Conservation (phyloP, 2,888 invertebrate species). For the Amblyjoppa fuscipennis region DNA sequence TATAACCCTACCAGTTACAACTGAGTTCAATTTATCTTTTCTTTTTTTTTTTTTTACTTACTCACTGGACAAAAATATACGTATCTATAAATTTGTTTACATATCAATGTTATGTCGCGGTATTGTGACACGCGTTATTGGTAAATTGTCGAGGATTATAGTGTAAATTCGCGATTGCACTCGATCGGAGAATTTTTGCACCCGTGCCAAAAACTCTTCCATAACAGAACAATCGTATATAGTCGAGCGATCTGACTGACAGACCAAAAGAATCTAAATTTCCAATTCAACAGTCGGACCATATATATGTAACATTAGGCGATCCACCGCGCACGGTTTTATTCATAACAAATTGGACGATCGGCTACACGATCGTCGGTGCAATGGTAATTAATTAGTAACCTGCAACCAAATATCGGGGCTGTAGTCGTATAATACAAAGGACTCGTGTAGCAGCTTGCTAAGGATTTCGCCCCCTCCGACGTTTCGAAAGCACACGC, state of each 20-base stretch:
- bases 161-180: neutral
- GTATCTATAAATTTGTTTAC: conserved; percentile 6
- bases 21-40: neutral
- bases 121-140: neutral
- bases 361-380: neutral
- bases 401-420: neutral
- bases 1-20: neutral
- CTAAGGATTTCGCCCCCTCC: neutral
- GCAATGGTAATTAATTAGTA: neutral
- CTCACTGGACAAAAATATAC: conserved; percentile 29
- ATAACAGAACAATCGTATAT: neutral
- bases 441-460: neutral
- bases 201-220: neutral
- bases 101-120: neutral
- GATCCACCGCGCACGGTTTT: neutral
- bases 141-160: neutral
- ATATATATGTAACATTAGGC: neutral
- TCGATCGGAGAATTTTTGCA: neutral
- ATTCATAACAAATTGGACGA: neutral
- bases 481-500: neutral
- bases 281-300: neutral
- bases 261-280: neutral
- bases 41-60: neutral
- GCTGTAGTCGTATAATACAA: neutral
- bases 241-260: neutral